A percentile compares a stretch with the other conserved stretches of the same genome.
Evolutionary conservation across 2,797 vertebrate species (phyloP).

Genomic region (Merluccius polli): DNA sequence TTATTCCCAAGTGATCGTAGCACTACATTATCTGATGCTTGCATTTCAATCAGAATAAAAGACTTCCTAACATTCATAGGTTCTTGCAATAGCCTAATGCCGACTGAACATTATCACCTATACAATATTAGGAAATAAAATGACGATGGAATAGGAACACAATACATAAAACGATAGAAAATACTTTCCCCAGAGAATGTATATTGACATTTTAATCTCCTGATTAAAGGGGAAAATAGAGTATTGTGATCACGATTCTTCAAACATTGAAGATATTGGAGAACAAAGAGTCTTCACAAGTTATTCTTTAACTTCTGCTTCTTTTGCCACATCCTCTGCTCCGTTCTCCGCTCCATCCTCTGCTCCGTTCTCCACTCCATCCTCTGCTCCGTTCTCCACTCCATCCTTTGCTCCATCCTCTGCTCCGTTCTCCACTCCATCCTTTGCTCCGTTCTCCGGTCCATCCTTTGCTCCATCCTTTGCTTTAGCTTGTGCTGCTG

Average conservation of each 20-base stretch:
- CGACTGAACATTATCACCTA: not conserved
- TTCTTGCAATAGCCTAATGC: too few species aligned
- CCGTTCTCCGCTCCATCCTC: not conserved
- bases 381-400: too few species aligned
- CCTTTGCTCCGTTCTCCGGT: too few species aligned
- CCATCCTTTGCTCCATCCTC: too few species aligned
- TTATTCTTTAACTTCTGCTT: slow-evolving; percentile 4
- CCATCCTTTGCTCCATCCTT: not conserved
- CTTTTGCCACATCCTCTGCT: not conserved
- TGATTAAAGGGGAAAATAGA: not conserved
- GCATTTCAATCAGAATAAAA: not conserved
- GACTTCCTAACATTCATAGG: too few species aligned
- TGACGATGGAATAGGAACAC: not conserved
- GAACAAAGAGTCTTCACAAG: not conserved
- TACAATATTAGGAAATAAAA: not conserved
- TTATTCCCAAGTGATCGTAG: not conserved
- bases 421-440: too few species aligned
- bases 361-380: too few species aligned
- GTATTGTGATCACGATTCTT: not conserved
- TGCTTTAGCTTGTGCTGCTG: not conserved
- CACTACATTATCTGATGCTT: not conserved
- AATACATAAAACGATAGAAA: not conserved
- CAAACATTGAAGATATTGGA: not conserved
- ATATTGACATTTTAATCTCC: not conserved
- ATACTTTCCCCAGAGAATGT: not conserved